Base-by-base conservation (phyloP, 1,140 invertebrate species). In the Pseudomyrmex gracilis region DNA sequence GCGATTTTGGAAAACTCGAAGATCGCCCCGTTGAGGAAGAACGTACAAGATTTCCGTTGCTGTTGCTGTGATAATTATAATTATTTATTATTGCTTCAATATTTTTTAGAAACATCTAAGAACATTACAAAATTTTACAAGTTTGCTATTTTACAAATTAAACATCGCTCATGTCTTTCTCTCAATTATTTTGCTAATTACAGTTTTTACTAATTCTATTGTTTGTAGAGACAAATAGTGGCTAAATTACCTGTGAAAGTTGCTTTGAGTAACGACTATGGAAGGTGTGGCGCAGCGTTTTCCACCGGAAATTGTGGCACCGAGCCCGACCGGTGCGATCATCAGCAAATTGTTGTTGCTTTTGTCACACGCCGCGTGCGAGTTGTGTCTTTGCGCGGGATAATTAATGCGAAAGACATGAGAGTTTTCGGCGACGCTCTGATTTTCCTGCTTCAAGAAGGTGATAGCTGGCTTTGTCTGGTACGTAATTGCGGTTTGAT, bases 301-400 rank as follows among this genome's bases (percentile, higher is more conserved):
- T 43, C 67, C 64, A 12, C 43, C 20, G 2, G 73, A 4, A 22
- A 60, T 66, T 1, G 66, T 0, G 12, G 74, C 2, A 5, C 22
- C 77, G 22, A 87, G 85, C 0, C 67, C 87, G 0, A 34, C 15
- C 0, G 96, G 95, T 0, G 95, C 96, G 12, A 96, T 96, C 95
- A 96, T 96, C 53, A 96, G 77, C 5, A 96, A 87, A 91, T 96
- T 96, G 83, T 96, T 96, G 0, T 96, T 95, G 90, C 96, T 96
- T 58, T 95, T 94, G 86, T 96, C 96, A 63, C 93, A 95, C 15
- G 95, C 89, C 15, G 94, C 84, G 91, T 67, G 90, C n/a, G 93
- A 85, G 15, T 87, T 78, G 91, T 78, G 89, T 53, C 45, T 84
- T 47, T 78, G 84, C 7, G 34, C 5, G 2, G 49, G 0, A 45